Evolutionary conservation across 2,797 vertebrate species (phyloP).

Genomic region (Urophycis tenuis): DNA sequence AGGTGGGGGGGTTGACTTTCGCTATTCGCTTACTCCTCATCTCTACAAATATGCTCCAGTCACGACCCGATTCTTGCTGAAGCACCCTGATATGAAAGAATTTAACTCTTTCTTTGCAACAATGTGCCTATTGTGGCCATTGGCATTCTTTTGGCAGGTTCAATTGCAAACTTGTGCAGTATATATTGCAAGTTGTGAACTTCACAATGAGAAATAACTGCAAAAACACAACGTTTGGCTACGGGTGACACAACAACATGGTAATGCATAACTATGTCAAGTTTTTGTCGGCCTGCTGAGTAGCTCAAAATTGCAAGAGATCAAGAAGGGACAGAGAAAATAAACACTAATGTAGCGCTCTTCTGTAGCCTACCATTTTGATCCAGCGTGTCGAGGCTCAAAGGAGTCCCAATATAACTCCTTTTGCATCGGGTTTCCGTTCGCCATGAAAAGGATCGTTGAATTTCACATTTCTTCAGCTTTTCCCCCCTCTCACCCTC

Average conservation of each 20-base stretch:
- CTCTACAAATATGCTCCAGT: conserved; percentile 54
- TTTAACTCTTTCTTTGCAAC: conserved; percentile 71
- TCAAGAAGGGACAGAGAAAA: conserved; percentile 61
- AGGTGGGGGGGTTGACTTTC: conserved; percentile 17
- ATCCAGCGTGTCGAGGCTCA: conserved; percentile 76
- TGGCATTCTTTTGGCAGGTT: conserved; percentile 59
- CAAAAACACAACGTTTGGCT: conserved; percentile 33
- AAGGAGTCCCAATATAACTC: conserved; percentile 77
- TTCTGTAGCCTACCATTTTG: conserved; percentile 86
- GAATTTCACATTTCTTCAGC: conserved; percentile 71
- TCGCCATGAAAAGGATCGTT: conserved; percentile 75
- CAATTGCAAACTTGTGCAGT: conserved; percentile 26
- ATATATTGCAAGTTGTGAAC: conserved; percentile 71
- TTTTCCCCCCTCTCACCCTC: conserved; percentile 33
- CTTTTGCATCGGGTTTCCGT: conserved; percentile 66
- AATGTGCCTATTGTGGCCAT: conserved; percentile 61
- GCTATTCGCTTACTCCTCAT: conserved; percentile 25
- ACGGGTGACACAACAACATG: conserved; percentile 26
- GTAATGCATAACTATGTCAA: conserved; percentile 51
- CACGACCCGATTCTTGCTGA: conserved; percentile 59
- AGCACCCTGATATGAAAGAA: conserved; percentile 58
- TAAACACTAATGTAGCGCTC: conserved; percentile 54
- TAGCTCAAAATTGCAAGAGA: conserved; percentile 63
- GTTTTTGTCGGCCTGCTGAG: conserved; percentile 63
- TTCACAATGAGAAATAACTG: conserved; percentile 40